Evolutionary conservation across 53 echinoderm and acorn worm species (phyloP).

Genomic region (Temnopleurus reevesii): DNA sequence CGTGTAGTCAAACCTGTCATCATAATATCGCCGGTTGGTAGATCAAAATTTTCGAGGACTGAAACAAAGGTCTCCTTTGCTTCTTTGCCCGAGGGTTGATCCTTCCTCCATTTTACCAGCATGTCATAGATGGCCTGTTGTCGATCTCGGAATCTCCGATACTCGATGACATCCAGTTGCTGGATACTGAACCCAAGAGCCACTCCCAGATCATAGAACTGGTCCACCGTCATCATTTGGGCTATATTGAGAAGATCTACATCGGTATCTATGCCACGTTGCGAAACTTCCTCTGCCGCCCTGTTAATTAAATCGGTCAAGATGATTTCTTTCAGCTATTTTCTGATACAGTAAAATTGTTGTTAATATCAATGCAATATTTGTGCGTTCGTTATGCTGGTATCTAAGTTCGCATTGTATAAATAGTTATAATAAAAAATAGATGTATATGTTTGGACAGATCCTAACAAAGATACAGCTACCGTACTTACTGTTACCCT

Average conservation of each 20-base stretch:
- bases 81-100: not conserved
- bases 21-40: too few species aligned
- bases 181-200: constrained; percentile 10
- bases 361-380: not conserved
- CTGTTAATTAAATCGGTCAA: not conserved
- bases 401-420: too few species aligned
- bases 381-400: too few species aligned
- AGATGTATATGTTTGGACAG: too few species aligned
- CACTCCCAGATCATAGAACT: constrained; percentile 18
- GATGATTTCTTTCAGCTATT: not conserved
- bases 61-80: too few species aligned
- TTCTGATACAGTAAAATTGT: too few species aligned
- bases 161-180: not conserved
- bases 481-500: too few species aligned
- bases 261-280: not conserved
- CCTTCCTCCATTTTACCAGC: not conserved
- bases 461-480: too few species aligned
- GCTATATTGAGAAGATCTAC: not conserved
- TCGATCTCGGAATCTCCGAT: not conserved
- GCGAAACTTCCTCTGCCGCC: not conserved
- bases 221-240: not conserved
- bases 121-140: not conserved
- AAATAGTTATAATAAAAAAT: too few species aligned
- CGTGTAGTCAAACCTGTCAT: too few species aligned
- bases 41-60: too few species aligned